Evolutionary conservation across 2,888 invertebrate genomes (phyloP).

Genomic region (Mantis religiosa): DNA sequence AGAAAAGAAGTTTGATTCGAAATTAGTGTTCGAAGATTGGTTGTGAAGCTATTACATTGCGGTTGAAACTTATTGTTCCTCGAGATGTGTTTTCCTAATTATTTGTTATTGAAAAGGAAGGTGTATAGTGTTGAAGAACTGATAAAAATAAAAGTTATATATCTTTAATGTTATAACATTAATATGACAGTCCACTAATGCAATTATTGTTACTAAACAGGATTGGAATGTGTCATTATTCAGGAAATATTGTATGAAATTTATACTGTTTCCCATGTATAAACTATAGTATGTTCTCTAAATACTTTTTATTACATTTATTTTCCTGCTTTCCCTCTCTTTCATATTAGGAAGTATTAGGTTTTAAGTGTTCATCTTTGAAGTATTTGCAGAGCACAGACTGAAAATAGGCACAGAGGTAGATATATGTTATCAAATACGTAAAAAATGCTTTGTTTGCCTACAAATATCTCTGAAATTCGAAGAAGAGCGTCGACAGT

Average conservation of each 20-base stretch:
- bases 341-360: too few species aligned
- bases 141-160: not conserved
- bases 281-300: not conserved
- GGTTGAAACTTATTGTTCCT: not conserved
- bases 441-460: too few species aligned
- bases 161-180: not conserved
- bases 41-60: not conserved
- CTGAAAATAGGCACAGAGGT: too few species aligned
- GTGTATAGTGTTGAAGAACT: not conserved
- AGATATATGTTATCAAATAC: too few species aligned
- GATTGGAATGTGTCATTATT: not conserved
- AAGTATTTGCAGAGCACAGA: too few species aligned
- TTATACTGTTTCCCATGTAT: slow-evolving; percentile 4
- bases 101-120: not conserved
- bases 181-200: not conserved
- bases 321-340: too few species aligned
- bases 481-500: too few species aligned
- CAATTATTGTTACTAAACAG: not conserved
- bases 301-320: not conserved
- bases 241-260: not conserved
- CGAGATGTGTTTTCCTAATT: not conserved
- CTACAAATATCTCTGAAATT: too few species aligned
- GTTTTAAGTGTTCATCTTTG: too few species aligned
- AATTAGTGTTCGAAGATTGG: not conserved
- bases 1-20: not conserved